Base-by-base conservation (phyloP, 1,140 invertebrate genomes). In the Pentalonia nigronervosa region DNA sequence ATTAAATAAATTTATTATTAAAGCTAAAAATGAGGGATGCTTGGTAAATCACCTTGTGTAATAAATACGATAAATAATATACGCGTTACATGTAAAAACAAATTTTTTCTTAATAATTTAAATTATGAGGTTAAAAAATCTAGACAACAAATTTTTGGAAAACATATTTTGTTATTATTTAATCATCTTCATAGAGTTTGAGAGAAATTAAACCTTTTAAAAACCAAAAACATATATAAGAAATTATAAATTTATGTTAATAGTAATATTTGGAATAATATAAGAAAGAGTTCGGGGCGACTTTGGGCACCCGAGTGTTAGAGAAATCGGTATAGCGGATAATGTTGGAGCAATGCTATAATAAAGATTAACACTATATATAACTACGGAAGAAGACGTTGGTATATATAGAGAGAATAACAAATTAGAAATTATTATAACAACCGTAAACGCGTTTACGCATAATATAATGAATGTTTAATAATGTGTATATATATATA, bases 361-460 rank as follows among this genome's bases (percentile, higher is more conserved):
- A 76, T 76, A 76, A 76, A 76, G 60, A 76, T n/a, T 76, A 76
- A 76, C 60, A n/a, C 60, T 76, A 20, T 76, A 76, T 76, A 67
- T 76, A 76, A 76, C 30, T 17, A 34, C 60, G 60, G 60, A 76
- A 76, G n/a, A 76, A 76, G 30, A 76, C 14, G 60, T 20, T 83
- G 34, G 34, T 83, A 83, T 83, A 36, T 67, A 67, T 8, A 83
- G 7, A 83, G 21, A 83, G 34, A 41, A 84, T 23, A 76, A 76
- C 30, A 76, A 84, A 84, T 41, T 25, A 41, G 83, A 84, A 41
- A 84, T 84, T 41, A 84, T 25, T 41, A 84, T 84, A 41, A 84
- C 41, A 84, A 23, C 23, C 20, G 34, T 45, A 41, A 84, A 41
- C 83, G 41, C 41, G 9, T 67, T 67, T 76, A n/a, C 60, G 60